phyloP scores from a whole-genome alignment of 2,113 vertebrate genomes.

The Atlantisia rogersi region DNA sequence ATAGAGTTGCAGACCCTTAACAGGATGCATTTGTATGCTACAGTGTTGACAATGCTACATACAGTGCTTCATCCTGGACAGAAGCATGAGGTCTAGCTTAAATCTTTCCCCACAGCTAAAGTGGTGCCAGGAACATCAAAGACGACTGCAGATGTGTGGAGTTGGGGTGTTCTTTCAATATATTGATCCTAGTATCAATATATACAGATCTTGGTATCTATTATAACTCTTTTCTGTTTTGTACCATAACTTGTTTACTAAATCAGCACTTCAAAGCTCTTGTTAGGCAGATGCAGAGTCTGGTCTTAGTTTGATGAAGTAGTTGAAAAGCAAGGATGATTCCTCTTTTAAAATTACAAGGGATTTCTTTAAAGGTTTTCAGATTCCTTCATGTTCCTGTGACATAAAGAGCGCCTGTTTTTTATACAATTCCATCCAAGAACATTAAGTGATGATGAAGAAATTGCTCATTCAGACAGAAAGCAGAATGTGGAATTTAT shows the following conservation, averaged over 20 bases:
- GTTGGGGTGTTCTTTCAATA: neutral
- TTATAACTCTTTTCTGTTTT: neutral
- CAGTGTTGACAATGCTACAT: accelerated
- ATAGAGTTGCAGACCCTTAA: neutral
- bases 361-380: neutral
- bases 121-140: neutral
- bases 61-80: neutral
- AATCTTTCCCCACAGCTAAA: neutral
- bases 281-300: neutral
- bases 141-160: accelerated
- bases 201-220: neutral
- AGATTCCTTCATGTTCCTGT: neutral
- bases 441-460: neutral
- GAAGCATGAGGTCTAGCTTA: neutral
- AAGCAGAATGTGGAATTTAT: neutral
- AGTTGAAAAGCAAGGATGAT: neutral
- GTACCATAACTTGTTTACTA: neutral
- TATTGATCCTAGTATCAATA: neutral
- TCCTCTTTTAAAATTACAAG: neutral
- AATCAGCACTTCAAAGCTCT: neutral
- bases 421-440: neutral
- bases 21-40: neutral
- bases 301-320: neutral
- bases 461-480: neutral
- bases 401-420: neutral